Evolutionary conservation across 2,888 invertebrate species (phyloP), one percentile per base, ranked within the genome.

Genomic region (Odontomyia ornata): DNA sequence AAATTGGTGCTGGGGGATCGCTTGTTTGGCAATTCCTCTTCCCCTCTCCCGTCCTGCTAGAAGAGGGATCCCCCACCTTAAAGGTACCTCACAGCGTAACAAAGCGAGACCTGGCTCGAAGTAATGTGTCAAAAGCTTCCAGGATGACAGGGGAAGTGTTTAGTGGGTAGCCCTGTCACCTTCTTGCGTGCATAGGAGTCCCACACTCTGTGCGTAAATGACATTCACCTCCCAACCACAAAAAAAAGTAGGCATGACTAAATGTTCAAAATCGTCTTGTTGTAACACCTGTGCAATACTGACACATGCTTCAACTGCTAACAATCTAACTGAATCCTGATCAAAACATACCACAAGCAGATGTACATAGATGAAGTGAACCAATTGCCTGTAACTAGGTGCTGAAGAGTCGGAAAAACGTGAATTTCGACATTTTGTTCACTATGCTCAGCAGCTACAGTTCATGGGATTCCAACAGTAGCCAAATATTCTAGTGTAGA

Each of bases 241-340:
- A n/a, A n/a, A n/a, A n/a, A n/a, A n/a, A n/a, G n/a, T n/a, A n/a
- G n/a, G n/a, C n/a, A n/a, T n/a, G n/a, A 99, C 95, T 80, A 97
- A 90, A 78, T 87, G 93, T 84, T 96, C 95, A 5, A 94, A 93
- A 85, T 96, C 96, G 82, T 95, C 95, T 82, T 93, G 92, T 69
- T 91, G 90, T 81, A 97, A 88, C 52, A 97, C 88, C 18, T 93
- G 93, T 0, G 98, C 98, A 83, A 99, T 98, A 80, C 94, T 95
- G 0, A 98, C 97, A 85, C 98, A 98, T 0, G 98, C 98, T 85
- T 99, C 99, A 7, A 99, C 97, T 0, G 98, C 98, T 81, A 99
- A 88, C 77, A 99, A 90, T 27, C 99, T 93, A 15, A 99, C 99
- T 0, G 98, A 99, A 88, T 99, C 92, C 91, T 97, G 96, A 88